phyloP scores from a whole-genome alignment of 2,113 vertebrate genomes.

The Rhadina sibilatrix region DNA sequence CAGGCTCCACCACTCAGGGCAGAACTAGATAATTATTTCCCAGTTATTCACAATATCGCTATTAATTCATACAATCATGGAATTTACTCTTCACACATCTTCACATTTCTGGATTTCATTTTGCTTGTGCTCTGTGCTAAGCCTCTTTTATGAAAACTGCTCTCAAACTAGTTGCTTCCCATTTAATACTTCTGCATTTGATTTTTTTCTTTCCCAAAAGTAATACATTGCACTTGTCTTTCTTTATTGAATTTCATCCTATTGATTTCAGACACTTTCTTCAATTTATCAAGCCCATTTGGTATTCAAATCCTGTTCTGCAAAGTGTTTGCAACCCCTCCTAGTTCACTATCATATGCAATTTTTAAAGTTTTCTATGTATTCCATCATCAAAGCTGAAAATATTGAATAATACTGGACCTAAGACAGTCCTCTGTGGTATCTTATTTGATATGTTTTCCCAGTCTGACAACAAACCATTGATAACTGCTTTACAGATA shows the following conservation, averaged over 20 bases:
- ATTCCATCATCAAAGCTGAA: not conserved
- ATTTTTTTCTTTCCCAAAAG: not conserved
- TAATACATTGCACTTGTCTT: not conserved
- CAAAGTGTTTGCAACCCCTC: not conserved
- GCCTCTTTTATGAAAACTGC: not conserved
- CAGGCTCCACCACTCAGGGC: not conserved
- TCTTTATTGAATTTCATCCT: conserved; percentile 1
- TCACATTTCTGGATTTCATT: not conserved
- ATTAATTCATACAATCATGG: not conserved
- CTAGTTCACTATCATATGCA: not conserved
- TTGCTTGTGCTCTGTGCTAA: not conserved
- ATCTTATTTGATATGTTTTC: not conserved
- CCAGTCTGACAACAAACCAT: conserved; percentile 13
- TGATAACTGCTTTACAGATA: conserved; percentile 5
- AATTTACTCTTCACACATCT: not conserved
- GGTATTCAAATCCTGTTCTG: not conserved
- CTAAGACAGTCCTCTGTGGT: not conserved
- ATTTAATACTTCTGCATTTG: not conserved
- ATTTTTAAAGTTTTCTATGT: not conserved
- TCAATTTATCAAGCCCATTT: not conserved
- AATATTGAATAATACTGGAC: not conserved
- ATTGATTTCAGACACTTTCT: not conserved
- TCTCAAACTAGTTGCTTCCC: not conserved
- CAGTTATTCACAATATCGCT: not conserved
- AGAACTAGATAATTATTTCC: not conserved